A percentile compares a stretch with the other conserved stretches of the same genome.
Evolutionary conservation across 2,888 invertebrate species (phyloP).

Genomic region (Chymomyza caudatula): DNA sequence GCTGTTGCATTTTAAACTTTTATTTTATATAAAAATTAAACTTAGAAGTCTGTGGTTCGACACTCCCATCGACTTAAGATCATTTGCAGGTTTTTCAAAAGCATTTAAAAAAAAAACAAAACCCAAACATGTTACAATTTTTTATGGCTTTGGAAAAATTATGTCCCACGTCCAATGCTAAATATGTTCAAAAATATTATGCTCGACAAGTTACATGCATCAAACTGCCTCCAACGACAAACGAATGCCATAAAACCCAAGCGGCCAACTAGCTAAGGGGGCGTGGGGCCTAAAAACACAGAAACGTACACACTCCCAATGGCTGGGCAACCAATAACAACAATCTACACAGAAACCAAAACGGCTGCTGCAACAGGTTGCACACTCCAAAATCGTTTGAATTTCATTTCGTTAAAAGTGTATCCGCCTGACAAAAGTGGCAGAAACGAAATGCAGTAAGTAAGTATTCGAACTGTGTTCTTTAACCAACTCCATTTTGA

Average conservation of each 20-base stretch:
- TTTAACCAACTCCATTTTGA: no score
- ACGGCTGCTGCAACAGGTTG: slow-evolving; percentile 56
- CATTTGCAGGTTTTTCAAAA: slow-evolving; percentile 25
- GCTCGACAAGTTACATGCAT: slow-evolving; percentile 68
- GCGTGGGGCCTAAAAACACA: slow-evolving; percentile 22
- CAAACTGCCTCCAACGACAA: slow-evolving; percentile 61
- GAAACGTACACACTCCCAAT: slow-evolving; percentile 33
- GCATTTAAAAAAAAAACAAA: slow-evolving; percentile 3
- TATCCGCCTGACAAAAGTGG: slow-evolving; percentile 27
- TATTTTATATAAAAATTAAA: slow-evolving; percentile 33
- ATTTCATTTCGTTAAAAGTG: slow-evolving; percentile 54
- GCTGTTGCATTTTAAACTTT: background rate
- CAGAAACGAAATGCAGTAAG: background rate
- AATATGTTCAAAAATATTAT: slow-evolving; percentile 63
- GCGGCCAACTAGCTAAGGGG: slow-evolving; percentile 26
- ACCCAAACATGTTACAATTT: slow-evolving; percentile 25
- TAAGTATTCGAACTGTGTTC: background rate
- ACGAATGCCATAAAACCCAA: slow-evolving; percentile 63
- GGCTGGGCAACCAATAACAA: slow-evolving; percentile 20
- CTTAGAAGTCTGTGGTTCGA: slow-evolving; percentile 13
- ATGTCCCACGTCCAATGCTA: slow-evolving; percentile 64
- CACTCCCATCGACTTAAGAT: slow-evolving; percentile 40
- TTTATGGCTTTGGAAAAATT: slow-evolving; percentile 55
- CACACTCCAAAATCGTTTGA: slow-evolving; percentile 38
- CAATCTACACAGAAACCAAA: slow-evolving; percentile 22